Evolutionary conservation across 1,140 invertebrate species (phyloP).

Genomic region (Bilobella aurantiaca): DNA sequence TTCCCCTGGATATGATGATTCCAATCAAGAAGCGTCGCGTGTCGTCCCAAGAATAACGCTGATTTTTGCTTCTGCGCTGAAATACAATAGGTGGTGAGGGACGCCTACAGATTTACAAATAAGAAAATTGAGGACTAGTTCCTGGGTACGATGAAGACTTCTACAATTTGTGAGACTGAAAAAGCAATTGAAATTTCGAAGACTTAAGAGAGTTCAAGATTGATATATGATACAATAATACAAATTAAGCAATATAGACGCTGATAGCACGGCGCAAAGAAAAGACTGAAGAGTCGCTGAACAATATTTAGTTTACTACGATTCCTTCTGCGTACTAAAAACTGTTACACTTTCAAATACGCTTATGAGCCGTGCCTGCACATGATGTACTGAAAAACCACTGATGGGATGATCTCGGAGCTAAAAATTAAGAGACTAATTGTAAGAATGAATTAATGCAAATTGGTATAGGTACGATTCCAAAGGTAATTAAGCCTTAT

Average conservation of each 20-base stretch:
- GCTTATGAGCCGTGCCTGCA: constrained; percentile 2
- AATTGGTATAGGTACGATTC: no score
- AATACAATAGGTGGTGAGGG: no score
- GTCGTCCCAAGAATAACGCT: constrained; percentile 13
- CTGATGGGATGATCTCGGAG: background rate
- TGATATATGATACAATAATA: background rate
- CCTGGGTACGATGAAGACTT: background rate
- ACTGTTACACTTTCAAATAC: background rate
- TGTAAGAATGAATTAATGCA: background rate
- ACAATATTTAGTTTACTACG: background rate
- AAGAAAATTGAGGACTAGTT: no score
- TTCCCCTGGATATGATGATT: constrained; percentile 32
- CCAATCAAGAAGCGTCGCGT: constrained; percentile 32
- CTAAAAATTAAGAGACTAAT: background rate
- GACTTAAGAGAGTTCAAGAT: background rate
- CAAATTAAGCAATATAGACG: background rate
- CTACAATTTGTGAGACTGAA: background rate
- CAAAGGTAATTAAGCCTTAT: no score
- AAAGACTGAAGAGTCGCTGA: background rate
- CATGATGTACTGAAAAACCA: constrained; percentile 3
- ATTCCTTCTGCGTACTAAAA: no score
- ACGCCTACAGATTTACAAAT: no score
- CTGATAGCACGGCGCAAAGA: background rate
- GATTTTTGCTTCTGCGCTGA: no score
- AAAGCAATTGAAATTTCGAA: background rate